Evolutionary conservation across 2,113 vertebrate species (phyloP).

Genomic region (Brienomyrus longianalis): DNA sequence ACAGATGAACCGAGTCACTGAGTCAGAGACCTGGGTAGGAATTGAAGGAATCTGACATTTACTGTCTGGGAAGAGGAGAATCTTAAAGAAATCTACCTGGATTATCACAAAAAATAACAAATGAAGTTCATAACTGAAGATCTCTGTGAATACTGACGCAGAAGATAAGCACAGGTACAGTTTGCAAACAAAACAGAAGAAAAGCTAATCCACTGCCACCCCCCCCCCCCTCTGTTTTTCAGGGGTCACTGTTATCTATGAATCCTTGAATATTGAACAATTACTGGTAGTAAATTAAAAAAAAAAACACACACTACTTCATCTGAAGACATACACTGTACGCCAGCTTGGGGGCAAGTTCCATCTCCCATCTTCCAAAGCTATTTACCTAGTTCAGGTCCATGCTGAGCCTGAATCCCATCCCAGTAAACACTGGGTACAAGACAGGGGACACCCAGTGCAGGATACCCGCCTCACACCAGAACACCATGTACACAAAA

Average conservation of each 20-base stretch:
- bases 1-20: neutral
- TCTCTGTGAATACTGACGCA: no score
- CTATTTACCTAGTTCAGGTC: neutral
- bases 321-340: neutral
- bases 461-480: neutral
- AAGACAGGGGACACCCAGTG: neutral
- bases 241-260: neutral
- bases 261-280: neutral
- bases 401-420: neutral
- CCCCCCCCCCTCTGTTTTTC: neutral
- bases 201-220: no score
- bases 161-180: neutral
- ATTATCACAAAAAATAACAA: neutral
- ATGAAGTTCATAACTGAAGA: neutral
- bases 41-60: neutral
- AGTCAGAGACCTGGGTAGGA: neutral
- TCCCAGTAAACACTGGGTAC: neutral
- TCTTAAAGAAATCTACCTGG: neutral
- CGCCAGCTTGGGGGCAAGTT: neutral
- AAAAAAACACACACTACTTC: neutral
- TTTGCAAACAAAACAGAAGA: neutral
- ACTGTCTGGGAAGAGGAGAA: neutral
- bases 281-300: neutral
- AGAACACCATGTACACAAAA: neutral
- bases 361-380: neutral